These are phyloP conservation scores for Chaetophractus vellerosus DNA, from an alignment of 2,797 vertebrate genomes.

Conservation along the genomic window DNA sequence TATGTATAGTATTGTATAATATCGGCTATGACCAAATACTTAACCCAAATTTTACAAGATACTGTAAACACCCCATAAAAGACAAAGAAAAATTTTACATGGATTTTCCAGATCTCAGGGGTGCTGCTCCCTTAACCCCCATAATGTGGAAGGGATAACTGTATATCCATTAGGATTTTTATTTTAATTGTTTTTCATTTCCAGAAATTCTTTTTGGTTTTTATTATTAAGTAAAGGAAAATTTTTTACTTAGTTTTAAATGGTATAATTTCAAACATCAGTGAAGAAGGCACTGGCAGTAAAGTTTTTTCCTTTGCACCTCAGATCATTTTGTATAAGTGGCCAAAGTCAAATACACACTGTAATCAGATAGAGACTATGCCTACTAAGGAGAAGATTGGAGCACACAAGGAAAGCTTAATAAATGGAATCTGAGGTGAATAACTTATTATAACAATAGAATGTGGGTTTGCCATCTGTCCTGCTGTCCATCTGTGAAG, in stretches of 20 bases:
- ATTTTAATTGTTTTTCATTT: not conserved
- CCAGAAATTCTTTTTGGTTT: not conserved
- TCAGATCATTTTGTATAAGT: not conserved
- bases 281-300: not conserved
- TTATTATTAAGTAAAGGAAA: not conserved
- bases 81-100: no score
- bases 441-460: not conserved
- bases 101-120: no score
- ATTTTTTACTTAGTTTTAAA: not conserved
- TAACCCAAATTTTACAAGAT: no score
- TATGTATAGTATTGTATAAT: no score
- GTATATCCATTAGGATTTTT: not conserved
- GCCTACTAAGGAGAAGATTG: not conserved
- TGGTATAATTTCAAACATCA: not conserved
- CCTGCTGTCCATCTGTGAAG: not conserved
- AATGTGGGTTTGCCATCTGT: not conserved
- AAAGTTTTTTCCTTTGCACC: not conserved
- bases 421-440: not conserved
- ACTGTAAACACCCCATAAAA: no score
- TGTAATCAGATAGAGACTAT: not conserved
- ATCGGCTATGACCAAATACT: no score
- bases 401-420: not conserved
- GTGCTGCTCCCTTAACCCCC: no score
- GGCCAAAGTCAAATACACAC: not conserved
- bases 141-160: no score